Conservation (phyloP, 2,113 vertebrate genomes). For the Lagopus leucura region DNA sequence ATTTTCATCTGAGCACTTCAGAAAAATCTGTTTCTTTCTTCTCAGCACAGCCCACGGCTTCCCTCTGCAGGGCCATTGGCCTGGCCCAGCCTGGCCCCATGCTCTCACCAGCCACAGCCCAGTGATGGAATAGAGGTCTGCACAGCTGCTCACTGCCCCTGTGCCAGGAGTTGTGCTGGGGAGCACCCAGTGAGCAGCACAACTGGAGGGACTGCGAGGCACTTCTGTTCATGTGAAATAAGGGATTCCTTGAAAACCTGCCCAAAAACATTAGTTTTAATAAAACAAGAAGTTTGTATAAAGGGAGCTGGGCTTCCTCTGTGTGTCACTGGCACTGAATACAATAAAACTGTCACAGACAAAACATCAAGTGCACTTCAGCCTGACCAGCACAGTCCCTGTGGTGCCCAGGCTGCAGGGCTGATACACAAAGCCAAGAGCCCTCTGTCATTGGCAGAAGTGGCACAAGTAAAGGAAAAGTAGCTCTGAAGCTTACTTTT, state of each 20-base stretch:
- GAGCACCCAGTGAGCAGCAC: background rate
- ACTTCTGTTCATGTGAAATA: background rate
- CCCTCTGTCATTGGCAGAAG: background rate
- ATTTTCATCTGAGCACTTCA: background rate
- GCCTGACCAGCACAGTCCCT: accelerated
- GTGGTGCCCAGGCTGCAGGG: background rate
- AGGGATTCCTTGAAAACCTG: background rate
- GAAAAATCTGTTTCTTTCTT: background rate
- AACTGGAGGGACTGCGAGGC: accelerated
- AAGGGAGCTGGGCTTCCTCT: constrained; percentile 10
- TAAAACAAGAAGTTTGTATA: constrained; percentile 40
- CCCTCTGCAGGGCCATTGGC: no score
- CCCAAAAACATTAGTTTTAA: constrained; percentile 46
- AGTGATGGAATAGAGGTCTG: background rate
- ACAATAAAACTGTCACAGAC: background rate
- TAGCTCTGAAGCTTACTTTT: no score
- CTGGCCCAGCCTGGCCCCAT: background rate
- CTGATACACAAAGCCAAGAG: background rate
- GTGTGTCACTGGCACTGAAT: background rate
- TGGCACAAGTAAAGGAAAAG: background rate
- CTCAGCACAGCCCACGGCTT: background rate
- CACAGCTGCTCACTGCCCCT: no score
- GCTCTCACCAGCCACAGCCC: background rate
- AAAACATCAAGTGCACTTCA: background rate
- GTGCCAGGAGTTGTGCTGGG: background rate